phyloP scores from a whole-genome alignment of 2,113 vertebrate genomes.

The Rhinoptilus africanus region DNA sequence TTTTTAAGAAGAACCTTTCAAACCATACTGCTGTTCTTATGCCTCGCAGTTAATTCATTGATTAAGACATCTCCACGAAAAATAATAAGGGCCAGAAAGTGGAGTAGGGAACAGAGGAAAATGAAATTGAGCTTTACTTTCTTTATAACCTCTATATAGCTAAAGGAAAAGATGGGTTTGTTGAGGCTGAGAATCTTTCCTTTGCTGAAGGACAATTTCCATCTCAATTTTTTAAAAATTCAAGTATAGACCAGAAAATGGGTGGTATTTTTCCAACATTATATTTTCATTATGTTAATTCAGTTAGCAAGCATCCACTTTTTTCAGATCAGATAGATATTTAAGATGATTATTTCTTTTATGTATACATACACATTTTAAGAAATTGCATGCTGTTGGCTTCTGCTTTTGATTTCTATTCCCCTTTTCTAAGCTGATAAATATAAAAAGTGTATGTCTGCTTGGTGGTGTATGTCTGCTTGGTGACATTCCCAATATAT shows the following conservation, averaged over 20 bases:
- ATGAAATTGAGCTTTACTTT: background rate
- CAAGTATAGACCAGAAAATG: background rate
- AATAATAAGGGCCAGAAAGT: background rate
- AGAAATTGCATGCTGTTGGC: background rate
- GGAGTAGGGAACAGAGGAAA: background rate
- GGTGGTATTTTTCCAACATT: background rate
- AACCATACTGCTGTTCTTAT: background rate
- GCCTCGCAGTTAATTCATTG: background rate
- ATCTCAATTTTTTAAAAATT: background rate
- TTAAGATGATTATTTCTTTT: background rate
- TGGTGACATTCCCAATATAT: constrained; percentile 53
- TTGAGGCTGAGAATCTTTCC: background rate
- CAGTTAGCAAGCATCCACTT: background rate
- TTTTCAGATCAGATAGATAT: background rate
- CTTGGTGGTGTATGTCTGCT: constrained; percentile 16
- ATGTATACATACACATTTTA: background rate
- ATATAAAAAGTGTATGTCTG: constrained; percentile 37
- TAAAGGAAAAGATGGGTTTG: background rate
- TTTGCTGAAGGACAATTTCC: background rate
- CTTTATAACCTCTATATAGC: background rate
- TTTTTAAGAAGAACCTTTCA: background rate
- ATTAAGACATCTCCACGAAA: constrained; percentile 4
- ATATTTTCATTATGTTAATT: background rate
- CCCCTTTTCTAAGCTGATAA: background rate
- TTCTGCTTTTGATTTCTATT: background rate